Conservation (phyloP, 2,888 invertebrate genomes). For the Petrolisthes manimaculis region DNA sequence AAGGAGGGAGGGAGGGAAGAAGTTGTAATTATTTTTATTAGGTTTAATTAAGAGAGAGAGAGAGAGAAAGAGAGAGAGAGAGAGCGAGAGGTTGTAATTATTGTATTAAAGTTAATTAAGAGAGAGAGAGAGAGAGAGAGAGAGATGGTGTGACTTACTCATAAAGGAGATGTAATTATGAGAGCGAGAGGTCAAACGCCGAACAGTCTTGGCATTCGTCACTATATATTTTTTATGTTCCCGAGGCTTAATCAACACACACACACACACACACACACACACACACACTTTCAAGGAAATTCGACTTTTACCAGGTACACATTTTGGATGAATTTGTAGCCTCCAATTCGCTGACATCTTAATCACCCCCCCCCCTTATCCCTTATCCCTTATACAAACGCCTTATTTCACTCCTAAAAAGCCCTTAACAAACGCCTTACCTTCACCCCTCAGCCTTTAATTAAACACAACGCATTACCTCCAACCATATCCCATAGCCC, state of each 20-base stretch:
- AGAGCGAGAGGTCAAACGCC: not conserved
- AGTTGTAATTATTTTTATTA: not conserved
- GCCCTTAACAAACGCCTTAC: too few relatives aligned
- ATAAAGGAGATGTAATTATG: not conserved
- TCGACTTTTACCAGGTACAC: too few relatives aligned
- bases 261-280: constrained; percentile 1
- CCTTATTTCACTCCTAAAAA: too few relatives aligned
- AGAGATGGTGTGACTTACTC: not conserved
- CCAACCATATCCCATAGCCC: too few relatives aligned
- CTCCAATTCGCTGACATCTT: too few relatives aligned
- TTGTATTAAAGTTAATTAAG: too few relatives aligned
- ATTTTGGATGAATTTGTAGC: too few relatives aligned
- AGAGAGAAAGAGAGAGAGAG: not conserved
- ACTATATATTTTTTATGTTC: not conserved
- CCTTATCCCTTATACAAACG: too few relatives aligned
- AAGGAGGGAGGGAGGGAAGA: not conserved
- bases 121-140: constrained; percentile 24
- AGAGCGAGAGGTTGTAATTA: not conserved
- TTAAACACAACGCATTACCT: too few relatives aligned
- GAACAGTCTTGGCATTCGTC: not conserved
- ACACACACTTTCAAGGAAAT: not conserved
- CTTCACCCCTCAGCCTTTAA: too few relatives aligned
- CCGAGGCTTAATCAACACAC: not conserved
- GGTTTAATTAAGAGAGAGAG: not conserved
- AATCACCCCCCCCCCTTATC: too few relatives aligned